Base-by-base conservation (phyloP, 2,797 vertebrate species). In the Taeniopygia guttata region DNA sequence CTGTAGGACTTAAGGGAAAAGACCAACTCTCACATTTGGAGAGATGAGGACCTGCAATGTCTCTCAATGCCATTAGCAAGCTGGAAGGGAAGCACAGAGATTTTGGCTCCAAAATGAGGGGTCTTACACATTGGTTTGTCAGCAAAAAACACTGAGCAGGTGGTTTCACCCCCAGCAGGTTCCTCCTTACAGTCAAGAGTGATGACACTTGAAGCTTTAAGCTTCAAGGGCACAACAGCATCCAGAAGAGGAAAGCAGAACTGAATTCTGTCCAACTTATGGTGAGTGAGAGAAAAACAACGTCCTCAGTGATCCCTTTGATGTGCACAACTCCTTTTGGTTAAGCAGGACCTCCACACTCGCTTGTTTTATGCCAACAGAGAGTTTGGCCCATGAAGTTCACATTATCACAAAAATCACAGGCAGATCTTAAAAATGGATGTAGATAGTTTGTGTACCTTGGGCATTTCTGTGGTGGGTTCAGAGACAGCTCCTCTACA, bases 11-110 rank as follows among this genome's bases (percentile, higher is more conserved):
- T 59, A 10, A 73, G n/a, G 43, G 19, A 34, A 64, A 23, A 89
- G 21, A 30, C 3, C 14, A 45, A 3, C 3, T 64, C 51, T 82
- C 6, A 2, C 1, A 0, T 13, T 8, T n/a, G 27, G 52, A 34
- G 45, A 30, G 21, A 18, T 5, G 6, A 34, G 6, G 9, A 51
- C 10, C 8, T 70, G 26, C 40, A 77, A 11, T 2, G 1, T 6
- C 3, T 14, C 60, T 69, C 36, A 43, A 83, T 85, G 11, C 15
- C n/a, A 69, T 49, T n/a, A 49, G 10, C 14, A 38, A 23, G 19
- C 22, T 84, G 23, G 59, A 49, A 73, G 40, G 51, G 70, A 84
- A 52, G 45, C 23, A 56, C 0, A 1, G 18, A 32, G 20, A 11
- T 56, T 46, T 12, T 72, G 40, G n/a, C 16, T 72, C 30, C n/a